These are phyloP conservation scores for Ptychobarbus kaznakovi DNA, from an alignment of 2,797 vertebrate genomes.

Conservation along the genomic window DNA sequence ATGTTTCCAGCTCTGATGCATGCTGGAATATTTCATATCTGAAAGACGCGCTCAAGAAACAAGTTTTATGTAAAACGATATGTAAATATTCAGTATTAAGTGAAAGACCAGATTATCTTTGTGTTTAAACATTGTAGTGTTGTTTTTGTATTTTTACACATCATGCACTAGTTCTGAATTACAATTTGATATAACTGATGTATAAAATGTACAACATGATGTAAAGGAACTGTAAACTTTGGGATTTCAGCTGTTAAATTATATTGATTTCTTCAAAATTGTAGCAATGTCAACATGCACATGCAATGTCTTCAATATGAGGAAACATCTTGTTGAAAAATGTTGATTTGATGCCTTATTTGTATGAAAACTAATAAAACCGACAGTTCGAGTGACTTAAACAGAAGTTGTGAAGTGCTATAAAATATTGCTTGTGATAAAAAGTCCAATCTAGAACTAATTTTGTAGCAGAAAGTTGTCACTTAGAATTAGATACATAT, in stretches of 20 bases:
- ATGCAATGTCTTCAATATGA: not conserved
- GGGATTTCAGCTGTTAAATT: not conserved
- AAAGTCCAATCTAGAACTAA: not conserved
- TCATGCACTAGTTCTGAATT: not conserved
- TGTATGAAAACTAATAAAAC: not conserved
- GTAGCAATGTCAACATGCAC: not conserved
- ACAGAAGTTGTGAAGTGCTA: not conserved
- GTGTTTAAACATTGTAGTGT: not conserved
- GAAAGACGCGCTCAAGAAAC: not conserved
- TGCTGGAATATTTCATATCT: not conserved
- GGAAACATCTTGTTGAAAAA: not conserved
- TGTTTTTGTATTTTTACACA: not conserved
- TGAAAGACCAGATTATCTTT: not conserved
- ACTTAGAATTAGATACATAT: not conserved
- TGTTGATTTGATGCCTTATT: not conserved
- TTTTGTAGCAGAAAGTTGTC: not conserved
- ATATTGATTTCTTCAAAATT: not conserved
- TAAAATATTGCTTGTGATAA: constrained; percentile 39
- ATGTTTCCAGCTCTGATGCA: not conserved
- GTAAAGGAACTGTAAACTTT: not conserved
- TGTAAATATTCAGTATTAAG: not conserved
- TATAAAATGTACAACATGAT: not conserved
- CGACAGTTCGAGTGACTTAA: too few species aligned
- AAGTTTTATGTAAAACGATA: not conserved
- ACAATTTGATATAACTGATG: not conserved